Percentiles rank a stretch among this genome's conserved stretches.
phyloP scores from a whole-genome alignment of 2,888 invertebrate species.

The Agrochola litura region DNA sequence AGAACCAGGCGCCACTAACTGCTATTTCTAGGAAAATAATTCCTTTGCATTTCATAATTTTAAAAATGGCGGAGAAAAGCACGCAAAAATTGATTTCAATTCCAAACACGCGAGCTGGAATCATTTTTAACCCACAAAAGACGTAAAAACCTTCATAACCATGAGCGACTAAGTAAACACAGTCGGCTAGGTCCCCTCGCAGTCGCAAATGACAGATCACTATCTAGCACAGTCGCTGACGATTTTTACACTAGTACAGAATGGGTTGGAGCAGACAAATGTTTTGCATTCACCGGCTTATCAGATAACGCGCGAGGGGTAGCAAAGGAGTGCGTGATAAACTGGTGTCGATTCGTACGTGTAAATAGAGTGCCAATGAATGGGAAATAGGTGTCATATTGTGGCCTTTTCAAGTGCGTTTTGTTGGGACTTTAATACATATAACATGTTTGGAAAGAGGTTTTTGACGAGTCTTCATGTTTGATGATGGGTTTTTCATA shows the following conservation, averaged over 20 bases:
- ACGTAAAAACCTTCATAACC: constrained; percentile 52
- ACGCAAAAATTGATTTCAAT: constrained; percentile 22
- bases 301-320: constrained; percentile 88
- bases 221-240: constrained; percentile 88
- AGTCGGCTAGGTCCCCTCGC: constrained; percentile 71
- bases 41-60: constrained; percentile 3
- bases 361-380: constrained; percentile 86
- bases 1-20: constrained; percentile 29
- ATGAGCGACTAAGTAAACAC: constrained; percentile 70
- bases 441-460: constrained; percentile 49
- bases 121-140: constrained; percentile 54
- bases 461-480: constrained; percentile 49
- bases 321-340: constrained; percentile 84
- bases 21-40: constrained; percentile 24
- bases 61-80: constrained; percentile 9
- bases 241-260: constrained; percentile 89
- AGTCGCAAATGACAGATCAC: constrained; percentile 86
- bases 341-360: constrained; percentile 87
- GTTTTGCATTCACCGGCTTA: constrained; percentile 86
- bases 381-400: constrained; percentile 85
- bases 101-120: constrained; percentile 30
- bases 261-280: constrained; percentile 88
- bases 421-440: constrained; percentile 60
- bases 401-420: constrained; percentile 77
- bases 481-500: constrained; percentile 45